A percentile compares a stretch with the other conserved stretches of the same genome.
Conservation (phyloP, 2,113 vertebrate species). For the Leuciscus idus region DNA sequence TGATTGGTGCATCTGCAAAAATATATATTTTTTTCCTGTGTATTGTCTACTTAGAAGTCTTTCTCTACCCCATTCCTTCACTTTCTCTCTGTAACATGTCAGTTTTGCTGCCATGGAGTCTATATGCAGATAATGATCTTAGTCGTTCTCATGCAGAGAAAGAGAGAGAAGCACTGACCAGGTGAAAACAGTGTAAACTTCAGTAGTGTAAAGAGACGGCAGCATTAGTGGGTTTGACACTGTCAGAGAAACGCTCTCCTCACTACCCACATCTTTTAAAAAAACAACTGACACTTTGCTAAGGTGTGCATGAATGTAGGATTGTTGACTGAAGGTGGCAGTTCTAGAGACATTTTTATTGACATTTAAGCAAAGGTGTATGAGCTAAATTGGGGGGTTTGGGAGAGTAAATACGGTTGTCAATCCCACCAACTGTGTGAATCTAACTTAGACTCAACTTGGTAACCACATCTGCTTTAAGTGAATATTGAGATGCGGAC, state of each 20-base stretch:
- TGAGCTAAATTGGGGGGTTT: neutral
- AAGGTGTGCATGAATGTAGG: neutral
- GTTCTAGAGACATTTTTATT: neutral
- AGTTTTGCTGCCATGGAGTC: neutral
- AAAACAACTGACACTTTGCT: neutral
- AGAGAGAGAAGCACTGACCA: neutral
- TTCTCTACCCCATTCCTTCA: neutral
- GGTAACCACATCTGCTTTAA: neutral
- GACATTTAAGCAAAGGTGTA: neutral
- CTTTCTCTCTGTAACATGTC: neutral
- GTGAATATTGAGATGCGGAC: neutral
- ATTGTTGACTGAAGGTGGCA: conserved; percentile 1
- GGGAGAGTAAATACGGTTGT: neutral
- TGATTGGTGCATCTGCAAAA: neutral
- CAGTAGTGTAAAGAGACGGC: conserved; percentile 5
- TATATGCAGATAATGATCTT: conserved; percentile 2
- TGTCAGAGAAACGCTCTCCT: neutral
- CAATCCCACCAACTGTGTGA: neutral
- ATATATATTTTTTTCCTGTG: neutral
- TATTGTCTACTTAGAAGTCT: conserved; percentile 1
- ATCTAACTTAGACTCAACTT: neutral
- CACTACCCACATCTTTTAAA: neutral
- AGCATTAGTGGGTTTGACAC: conserved; percentile 1
- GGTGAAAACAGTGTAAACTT: neutral
- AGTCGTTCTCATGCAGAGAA: neutral